Conservation (phyloP, 1,140 invertebrate genomes). For the Hyphantria cunea region DNA sequence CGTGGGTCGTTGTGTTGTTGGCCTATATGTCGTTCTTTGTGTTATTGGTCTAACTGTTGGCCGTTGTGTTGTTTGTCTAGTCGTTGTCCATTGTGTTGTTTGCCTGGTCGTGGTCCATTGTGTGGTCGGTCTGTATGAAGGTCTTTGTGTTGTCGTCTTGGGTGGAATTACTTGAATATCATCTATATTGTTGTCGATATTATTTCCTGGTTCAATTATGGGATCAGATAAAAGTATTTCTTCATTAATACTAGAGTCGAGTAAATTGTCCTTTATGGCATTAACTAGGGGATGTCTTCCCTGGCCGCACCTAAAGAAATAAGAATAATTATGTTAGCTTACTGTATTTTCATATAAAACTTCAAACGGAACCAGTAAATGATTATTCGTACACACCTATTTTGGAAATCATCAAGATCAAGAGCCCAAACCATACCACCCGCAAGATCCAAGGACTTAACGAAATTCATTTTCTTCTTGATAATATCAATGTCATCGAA, state of each 20-base stretch:
- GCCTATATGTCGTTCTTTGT: conserved; percentile 7
- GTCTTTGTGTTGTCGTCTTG: conserved; percentile 26
- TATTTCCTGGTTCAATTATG: conserved; percentile 46
- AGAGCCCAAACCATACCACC: conserved; percentile 96
- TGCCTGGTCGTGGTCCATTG: conserved; percentile 19
- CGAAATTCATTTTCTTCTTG: conserved; percentile 88
- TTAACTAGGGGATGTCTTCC: conserved; percentile 89
- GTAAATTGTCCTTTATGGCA: conserved; percentile 86
- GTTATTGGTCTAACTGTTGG: conserved; percentile 20
- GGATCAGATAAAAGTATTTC: conserved; percentile 40
- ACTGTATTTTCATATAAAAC: neutral
- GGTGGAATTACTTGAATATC: conserved; percentile 68
- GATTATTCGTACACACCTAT: conserved; percentile 80
- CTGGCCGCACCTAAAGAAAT: conserved; percentile 84
- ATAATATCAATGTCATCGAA: conserved; percentile 93
- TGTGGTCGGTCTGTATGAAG: conserved; percentile 23
- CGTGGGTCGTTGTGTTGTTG: neutral
- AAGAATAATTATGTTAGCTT: neutral
- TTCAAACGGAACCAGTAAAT: neutral
- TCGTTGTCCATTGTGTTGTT: conserved; percentile 27
- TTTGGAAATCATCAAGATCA: conserved; percentile 93
- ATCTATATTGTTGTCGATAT: conserved; percentile 60
- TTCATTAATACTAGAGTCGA: conserved; percentile 60
- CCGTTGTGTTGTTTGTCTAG: conserved; percentile 22
- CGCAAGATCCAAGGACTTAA: conserved; percentile 88